A percentile compares a stretch with the other conserved stretches of the same genome.
Conservation (phyloP, 2,888 invertebrate genomes). For the Leucania comma region DNA sequence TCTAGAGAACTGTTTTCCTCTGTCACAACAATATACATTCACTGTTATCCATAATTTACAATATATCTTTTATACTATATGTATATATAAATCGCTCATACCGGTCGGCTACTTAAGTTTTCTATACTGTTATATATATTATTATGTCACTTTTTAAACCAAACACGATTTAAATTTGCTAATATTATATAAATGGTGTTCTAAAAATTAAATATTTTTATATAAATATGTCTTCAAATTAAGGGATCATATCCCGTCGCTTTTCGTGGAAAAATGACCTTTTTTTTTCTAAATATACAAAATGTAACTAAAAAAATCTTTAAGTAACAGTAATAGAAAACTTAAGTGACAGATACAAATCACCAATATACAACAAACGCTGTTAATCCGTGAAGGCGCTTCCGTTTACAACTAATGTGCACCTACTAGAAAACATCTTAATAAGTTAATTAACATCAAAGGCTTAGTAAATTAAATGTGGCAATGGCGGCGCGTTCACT, state of each 20-base stretch:
- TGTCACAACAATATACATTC: conserved; percentile 74
- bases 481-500: conserved; percentile 42
- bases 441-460: conserved; percentile 64
- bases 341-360: conserved; percentile 23
- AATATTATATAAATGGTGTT: conserved; percentile 19
- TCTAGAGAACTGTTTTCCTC: conserved; percentile 75
- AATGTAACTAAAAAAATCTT: neutral
- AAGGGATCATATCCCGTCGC: neutral
- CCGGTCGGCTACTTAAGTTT: conserved; percentile 37
- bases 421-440: conserved; percentile 59
- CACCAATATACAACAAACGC: conserved; percentile 52
- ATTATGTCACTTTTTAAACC: neutral
- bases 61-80: conserved; percentile 72
- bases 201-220: neutral
- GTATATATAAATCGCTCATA: conserved; percentile 62
- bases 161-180: conserved; percentile 22
- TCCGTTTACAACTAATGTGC: conserved; percentile 59
- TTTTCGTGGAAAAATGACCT: neutral
- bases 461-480: conserved; percentile 52
- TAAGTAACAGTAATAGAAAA: conserved; percentile 33
- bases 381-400: conserved; percentile 59
- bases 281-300: conserved; percentile 27
- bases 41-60: conserved; percentile 75
- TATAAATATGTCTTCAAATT: neutral
- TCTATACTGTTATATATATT: conserved; percentile 32